Evolutionary conservation across 2,113 vertebrate species (phyloP).

Genomic region (Thalassarche chlororhynchos): DNA sequence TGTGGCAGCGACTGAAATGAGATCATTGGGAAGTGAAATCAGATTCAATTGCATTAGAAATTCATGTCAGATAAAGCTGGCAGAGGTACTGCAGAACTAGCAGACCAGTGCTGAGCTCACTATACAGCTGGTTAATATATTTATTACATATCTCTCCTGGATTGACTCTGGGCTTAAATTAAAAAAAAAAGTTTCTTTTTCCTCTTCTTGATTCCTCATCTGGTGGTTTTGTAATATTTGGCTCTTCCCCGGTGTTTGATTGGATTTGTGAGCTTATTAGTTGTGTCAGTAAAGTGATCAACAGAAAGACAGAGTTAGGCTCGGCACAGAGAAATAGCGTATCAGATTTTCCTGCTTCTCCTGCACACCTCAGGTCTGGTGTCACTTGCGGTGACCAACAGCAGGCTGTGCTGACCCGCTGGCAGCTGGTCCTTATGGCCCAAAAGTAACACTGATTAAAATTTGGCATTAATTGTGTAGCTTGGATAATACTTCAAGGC

Average conservation of each 20-base stretch:
- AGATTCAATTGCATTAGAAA: constrained; percentile 44
- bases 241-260: neutral
- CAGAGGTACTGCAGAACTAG: neutral
- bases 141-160: neutral
- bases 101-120: neutral
- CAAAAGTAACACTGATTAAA: neutral
- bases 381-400: neutral
- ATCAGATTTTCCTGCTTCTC: neutral
- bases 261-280: neutral
- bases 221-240: neutral
- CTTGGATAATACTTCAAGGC: neutral
- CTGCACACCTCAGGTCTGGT: neutral
- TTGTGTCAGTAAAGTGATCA: neutral
- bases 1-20: neutral
- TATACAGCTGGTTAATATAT: neutral
- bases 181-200: neutral
- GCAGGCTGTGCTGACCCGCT: neutral
- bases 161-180: constrained; percentile 6
- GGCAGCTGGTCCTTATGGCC: neutral
- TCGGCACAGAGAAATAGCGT: fast-evolving
- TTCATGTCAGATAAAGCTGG: neutral
- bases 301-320: neutral
- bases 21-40: neutral
- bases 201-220: neutral
- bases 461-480: neutral